phyloP scores from a whole-genome alignment of 2,888 invertebrate genomes.

The Parnassius smintheus region DNA sequence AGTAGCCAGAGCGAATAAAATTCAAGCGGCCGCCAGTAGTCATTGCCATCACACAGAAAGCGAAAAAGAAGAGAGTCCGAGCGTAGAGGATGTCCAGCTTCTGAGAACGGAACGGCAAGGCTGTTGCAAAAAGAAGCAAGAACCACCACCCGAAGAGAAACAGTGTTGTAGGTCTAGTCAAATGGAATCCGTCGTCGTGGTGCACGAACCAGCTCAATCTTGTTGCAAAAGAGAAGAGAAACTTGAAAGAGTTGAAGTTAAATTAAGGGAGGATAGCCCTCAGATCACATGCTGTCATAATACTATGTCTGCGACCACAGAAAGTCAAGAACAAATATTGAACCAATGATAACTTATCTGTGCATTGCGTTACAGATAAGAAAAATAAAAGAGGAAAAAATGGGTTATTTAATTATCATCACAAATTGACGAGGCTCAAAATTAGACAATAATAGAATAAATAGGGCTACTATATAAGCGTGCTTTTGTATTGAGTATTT shows the following conservation, averaged over 20 bases:
- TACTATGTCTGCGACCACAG: constrained; percentile 47
- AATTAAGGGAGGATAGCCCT: constrained; percentile 58
- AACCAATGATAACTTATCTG: constrained; percentile 31
- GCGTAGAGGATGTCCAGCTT: constrained; percentile 62
- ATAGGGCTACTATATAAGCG: not conserved
- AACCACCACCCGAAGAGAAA: constrained; percentile 47
- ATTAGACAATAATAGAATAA: constrained; percentile 21
- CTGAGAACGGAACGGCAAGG: constrained; percentile 54
- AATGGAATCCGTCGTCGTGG: constrained; percentile 30
- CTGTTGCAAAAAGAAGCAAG: constrained; percentile 55
- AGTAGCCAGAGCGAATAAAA: constrained; percentile 57
- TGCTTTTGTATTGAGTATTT: no score
- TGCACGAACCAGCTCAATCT: constrained; percentile 32
- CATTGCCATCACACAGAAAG: constrained; percentile 48
- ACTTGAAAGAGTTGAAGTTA: constrained; percentile 36
- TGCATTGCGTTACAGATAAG: not conserved
- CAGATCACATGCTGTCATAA: constrained; percentile 66
- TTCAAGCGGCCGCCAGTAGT: constrained; percentile 35
- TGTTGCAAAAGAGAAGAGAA: constrained; percentile 41
- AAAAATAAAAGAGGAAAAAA: not conserved
- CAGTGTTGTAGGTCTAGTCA: constrained; percentile 43
- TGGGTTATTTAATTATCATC: not conserved
- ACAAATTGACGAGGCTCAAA: constrained; percentile 8
- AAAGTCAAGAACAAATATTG: constrained; percentile 70
- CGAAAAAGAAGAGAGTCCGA: constrained; percentile 62